Percentiles rank a stretch among this genome's conserved stretches.
phyloP scores from a whole-genome alignment of 2,888 invertebrate species.

The Athalia rosae region DNA sequence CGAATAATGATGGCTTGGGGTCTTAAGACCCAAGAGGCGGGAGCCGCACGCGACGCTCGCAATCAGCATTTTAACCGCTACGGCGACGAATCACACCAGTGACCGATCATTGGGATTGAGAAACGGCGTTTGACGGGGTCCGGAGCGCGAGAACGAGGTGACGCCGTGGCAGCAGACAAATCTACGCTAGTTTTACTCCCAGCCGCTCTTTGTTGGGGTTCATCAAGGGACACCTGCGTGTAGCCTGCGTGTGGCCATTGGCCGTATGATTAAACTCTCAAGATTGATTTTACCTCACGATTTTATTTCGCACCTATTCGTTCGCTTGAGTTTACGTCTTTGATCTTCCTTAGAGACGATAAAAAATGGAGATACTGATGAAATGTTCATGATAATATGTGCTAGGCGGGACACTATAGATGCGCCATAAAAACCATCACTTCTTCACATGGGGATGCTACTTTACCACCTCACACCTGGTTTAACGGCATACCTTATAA shows the following conservation, averaged over 20 bases:
- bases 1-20: neutral
- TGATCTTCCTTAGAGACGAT: neutral
- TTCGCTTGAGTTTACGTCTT: neutral
- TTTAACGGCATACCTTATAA: too few relatives aligned
- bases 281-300: constrained; percentile 6
- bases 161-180: constrained; percentile 69
- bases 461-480: too few relatives aligned
- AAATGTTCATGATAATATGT: too few relatives aligned
- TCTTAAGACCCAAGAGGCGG: constrained; percentile 55
- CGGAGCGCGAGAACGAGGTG: constrained; percentile 52
- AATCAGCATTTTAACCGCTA: constrained; percentile 55
- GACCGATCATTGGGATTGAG: neutral
- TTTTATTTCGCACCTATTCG: neutral
- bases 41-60: constrained; percentile 63
- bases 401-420: too few relatives aligned
- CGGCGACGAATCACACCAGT: constrained; percentile 36
- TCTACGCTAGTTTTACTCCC: constrained; percentile 63
- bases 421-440: too few relatives aligned
- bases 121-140: constrained; percentile 15
- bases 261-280: constrained; percentile 7
- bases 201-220: constrained; percentile 62
- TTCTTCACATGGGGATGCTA: too few relatives aligned
- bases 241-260: constrained; percentile 29
- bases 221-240: constrained; percentile 33
- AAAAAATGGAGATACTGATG: neutral